Evolutionary conservation across 2,113 vertebrate species (phyloP), one percentile per base, ranked within the genome.

Genomic region (Nyctibius bracteatus): DNA sequence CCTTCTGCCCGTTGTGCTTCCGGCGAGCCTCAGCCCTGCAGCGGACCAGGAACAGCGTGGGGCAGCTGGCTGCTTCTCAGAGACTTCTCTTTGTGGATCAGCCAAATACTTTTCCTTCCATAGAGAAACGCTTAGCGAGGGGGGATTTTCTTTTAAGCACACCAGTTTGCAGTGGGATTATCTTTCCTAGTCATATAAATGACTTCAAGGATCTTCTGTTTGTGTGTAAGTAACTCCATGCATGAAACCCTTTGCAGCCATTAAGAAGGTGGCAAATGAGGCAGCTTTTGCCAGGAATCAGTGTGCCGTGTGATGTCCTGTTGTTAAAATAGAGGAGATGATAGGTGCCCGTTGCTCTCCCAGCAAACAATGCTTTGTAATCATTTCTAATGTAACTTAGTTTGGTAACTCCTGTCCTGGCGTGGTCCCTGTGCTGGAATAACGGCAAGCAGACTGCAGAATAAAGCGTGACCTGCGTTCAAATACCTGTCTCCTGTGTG

Each of bases 1-100:
- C 86, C 72, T 47, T 37, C 47, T 74, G 75, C 51, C 31, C 5
- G 12, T 4, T 28, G 24, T 61, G 41, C 39, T 88, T 54, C 67
- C 0, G 3, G 33, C 3, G 22, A 37, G n/a, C 62, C 73, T 39
- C 0, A 0, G 59, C 66, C 44, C 61, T 49, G 59, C n/a, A 28
- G 82, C 43, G n/a, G 37, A 37, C 7, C 27, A n/a, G 49, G 54
- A 70, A 41, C 31, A 27, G 74, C 30, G 37, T 28, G 18, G 41
- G 43, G 7, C 47, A 43, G 17, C 68, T 44, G 55, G 52, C 62
- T 78, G 44, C 73, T 59, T 20, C 57, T 65, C 20, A 21, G 20
- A 51, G 8, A 43, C 7, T 80, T 68, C 8, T 55, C n/a, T 25
- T 37, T 44, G 3, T 5, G 30, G 19, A 57, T 41, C 35, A 46